A percentile compares a stretch with the other conserved stretches of the same genome.
Evolutionary conservation across 2,797 vertebrate species (phyloP).

Genomic region (Antennarius maculatus): DNA sequence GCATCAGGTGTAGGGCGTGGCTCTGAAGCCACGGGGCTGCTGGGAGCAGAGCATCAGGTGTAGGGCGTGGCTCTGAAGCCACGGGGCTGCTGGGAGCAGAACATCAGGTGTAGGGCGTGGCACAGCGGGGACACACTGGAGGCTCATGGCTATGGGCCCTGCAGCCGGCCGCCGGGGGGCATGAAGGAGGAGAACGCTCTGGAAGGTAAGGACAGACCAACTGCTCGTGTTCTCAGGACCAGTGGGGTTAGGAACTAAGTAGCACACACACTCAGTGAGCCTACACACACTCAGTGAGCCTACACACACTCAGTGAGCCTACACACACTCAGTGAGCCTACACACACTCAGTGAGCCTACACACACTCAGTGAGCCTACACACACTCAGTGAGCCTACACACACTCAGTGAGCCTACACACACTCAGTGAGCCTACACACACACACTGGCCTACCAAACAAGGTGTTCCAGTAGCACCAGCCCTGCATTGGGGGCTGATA

Average conservation of each 20-base stretch:
- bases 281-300: no score
- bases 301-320: no score
- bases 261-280: neutral
- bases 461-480: no score
- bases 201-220: constrained; percentile 71
- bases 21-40: constrained; percentile 18
- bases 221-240: neutral
- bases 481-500: no score
- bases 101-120: constrained; percentile 24
- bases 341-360: no score
- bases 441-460: no score
- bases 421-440: no score
- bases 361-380: no score
- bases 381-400: no score
- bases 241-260: neutral
- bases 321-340: no score
- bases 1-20: constrained; percentile 24
- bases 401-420: no score
- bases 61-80: constrained; percentile 28
- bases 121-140: constrained; percentile 46
- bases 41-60: constrained; percentile 9
- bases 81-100: constrained; percentile 15
- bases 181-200: constrained; percentile 80
- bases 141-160: constrained; percentile 60
- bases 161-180: constrained; percentile 65